phyloP scores from a whole-genome alignment of 2,113 vertebrate species.

The Prietella phreatophila region DNA sequence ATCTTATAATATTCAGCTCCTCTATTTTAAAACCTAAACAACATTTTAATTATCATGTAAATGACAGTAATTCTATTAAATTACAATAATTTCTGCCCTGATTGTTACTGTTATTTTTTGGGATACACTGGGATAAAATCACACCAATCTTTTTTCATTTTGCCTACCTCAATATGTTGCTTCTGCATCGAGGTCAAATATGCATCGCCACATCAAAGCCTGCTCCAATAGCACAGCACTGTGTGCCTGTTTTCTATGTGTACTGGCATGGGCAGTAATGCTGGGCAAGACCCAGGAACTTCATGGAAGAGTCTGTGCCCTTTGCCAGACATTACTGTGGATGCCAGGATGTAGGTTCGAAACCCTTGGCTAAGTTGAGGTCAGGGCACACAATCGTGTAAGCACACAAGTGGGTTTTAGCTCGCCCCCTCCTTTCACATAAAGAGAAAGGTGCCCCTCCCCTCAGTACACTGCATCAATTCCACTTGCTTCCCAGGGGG shows the following conservation, averaged over 20 bases:
- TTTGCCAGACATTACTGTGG: constrained; percentile 43
- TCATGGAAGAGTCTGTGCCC: constrained; percentile 29
- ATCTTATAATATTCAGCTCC: neutral
- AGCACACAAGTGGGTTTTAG: constrained; percentile 64
- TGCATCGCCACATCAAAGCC: neutral
- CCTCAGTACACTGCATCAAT: constrained; percentile 58
- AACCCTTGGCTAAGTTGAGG: constrained; percentile 56
- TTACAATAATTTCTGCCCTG: neutral
- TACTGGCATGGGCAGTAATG: constrained; percentile 31
- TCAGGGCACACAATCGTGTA: constrained; percentile 58
- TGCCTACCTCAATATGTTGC: constrained; percentile 1
- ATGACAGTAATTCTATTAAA: neutral
- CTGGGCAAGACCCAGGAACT: constrained; percentile 12
- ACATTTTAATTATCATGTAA: neutral
- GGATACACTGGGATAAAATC: neutral
- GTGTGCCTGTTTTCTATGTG: constrained; percentile 1
- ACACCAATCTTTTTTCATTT: neutral
- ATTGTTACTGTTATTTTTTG: neutral
- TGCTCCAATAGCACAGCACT: constrained; percentile 2
- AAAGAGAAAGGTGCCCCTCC: constrained; percentile 59
- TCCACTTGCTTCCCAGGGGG: constrained; percentile 57
- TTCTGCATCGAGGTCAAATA: neutral
- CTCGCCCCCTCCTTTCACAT: constrained; percentile 55
- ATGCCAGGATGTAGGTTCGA: constrained; percentile 57
- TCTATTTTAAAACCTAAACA: constrained; percentile 6